Evolutionary conservation across 2,113 vertebrate genomes (phyloP), one percentile per base, ranked within the genome.

Genomic region (Arothron firmamentum): DNA sequence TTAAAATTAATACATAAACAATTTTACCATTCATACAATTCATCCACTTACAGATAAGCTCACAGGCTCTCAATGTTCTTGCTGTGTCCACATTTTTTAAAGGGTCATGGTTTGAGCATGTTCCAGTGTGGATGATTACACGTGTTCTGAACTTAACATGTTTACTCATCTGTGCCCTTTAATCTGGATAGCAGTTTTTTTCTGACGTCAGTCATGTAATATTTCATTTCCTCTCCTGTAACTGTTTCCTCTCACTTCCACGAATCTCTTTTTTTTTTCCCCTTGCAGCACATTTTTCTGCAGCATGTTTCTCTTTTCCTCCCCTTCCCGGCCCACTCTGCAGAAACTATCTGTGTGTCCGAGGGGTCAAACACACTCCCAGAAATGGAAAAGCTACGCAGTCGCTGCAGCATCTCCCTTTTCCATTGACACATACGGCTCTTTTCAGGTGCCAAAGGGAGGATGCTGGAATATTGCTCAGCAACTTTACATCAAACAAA

Each of bases 301-400:
- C 67, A 55, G 34, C 67, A 57, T 42, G 25, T 71, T 65, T 77
- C 25, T 52, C 23, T 57, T 62, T 69, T 53, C 50, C 72, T 61
- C 56, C 51, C 55, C 65, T 31, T 16, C 19, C 51, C 17, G 57
- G 41, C 65, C 78, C 70, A 71, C 62, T 75, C 72, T 53, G 66
- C 52, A 52, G 9, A 38, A 38, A 2, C 65, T 64, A 14, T 65
- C 62, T 50, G 50, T 47, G 46, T 15, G 47, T 74, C 64, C 78
- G 47, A 80, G 65, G 38, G 73, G 76, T 78, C 74, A 78, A 61
- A 77, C 72, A 82, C 85, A 58, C 75, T 61, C 71, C 66, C 38
- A 56, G 63, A 70, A 66, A 59, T 63, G 74, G 74, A 85, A 82
- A 77, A 38, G 75, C 51, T 67, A 59, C 46, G 25, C 20, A 46